These are phyloP conservation scores for Nomada ferruginata DNA, from an alignment of 2,888 invertebrate species.

Conservation along the genomic window DNA sequence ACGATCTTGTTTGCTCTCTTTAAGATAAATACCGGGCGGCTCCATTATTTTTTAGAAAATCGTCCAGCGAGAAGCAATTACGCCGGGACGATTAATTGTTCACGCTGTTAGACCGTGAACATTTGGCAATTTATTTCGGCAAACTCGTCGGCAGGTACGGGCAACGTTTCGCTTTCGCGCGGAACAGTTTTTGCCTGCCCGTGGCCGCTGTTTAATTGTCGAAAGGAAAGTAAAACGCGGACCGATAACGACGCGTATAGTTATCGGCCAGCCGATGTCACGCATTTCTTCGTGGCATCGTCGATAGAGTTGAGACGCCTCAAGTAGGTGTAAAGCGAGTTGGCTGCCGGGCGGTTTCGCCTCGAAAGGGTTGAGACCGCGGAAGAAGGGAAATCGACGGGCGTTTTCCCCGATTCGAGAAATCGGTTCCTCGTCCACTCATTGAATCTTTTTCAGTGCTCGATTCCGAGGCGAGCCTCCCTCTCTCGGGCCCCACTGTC, in stretches of 20 bases:
- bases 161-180: constrained; percentile 12
- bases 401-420: constrained; percentile 24
- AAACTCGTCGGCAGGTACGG: too few species aligned
- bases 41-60: constrained; percentile 44
- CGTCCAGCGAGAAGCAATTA: not conserved
- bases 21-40: constrained; percentile 44
- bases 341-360: not conserved
- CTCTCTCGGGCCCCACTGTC: constrained; percentile 51
- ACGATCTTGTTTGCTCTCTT: constrained; percentile 55
- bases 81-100: not conserved
- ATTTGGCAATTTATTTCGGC: not conserved
- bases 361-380: constrained; percentile 1
- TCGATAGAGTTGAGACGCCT: too few species aligned
- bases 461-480: constrained; percentile 36
- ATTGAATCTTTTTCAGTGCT: constrained; percentile 60
- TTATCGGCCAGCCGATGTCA: not conserved
- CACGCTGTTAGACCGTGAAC: not conserved
- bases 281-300: not conserved
- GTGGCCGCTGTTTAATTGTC: not conserved
- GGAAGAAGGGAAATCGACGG: not conserved
- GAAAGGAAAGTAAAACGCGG: constrained; percentile 11
- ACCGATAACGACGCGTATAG: not conserved
- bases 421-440: constrained; percentile 44
- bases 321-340: too few species aligned
- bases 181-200: not conserved